A percentile compares a stretch with the other conserved stretches of the same genome.
These are phyloP conservation scores for Tetranychus truncatus DNA, from an alignment of 2,888 invertebrate genomes.

Conservation along the genomic window DNA sequence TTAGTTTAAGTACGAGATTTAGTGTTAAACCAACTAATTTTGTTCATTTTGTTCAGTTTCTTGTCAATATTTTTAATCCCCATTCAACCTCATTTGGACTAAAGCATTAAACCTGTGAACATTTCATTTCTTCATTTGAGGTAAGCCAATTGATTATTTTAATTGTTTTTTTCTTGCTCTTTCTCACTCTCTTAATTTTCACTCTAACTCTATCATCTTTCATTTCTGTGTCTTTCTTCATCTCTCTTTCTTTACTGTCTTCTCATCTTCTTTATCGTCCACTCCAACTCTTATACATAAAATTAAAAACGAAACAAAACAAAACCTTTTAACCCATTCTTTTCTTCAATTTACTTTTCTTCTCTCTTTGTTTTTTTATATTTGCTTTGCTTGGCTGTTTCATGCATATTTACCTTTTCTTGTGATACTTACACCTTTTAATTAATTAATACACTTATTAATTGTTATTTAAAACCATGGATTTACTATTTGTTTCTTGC, in stretches of 20 bases:
- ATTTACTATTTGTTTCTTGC: too few relatives aligned
- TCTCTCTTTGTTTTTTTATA: too few relatives aligned
- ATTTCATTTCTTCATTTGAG: neutral
- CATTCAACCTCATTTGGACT: neutral
- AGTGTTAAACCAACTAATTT: neutral
- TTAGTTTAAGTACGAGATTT: neutral
- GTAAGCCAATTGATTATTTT: neutral
- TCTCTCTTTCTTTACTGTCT: conserved; percentile 23
- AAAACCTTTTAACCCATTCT: neutral
- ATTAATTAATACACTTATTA: too few relatives aligned
- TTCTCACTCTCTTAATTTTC: conserved; percentile 5
- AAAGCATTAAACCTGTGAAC: too few relatives aligned
- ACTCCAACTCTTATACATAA: neutral
- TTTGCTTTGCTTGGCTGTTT: too few relatives aligned
- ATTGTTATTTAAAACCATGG: too few relatives aligned
- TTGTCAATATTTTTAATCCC: neutral
- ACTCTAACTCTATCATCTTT: conserved; percentile 13
- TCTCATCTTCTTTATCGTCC: neutral
- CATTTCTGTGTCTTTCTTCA: neutral
- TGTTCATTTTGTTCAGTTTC: neutral
- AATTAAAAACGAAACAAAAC: neutral
- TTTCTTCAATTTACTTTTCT: neutral
- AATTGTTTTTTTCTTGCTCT: neutral
- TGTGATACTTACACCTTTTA: too few relatives aligned
- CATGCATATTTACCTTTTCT: too few relatives aligned